Evolutionary conservation across 2,888 invertebrate species (phyloP), one percentile per base, ranked within the genome.

Genomic region (Cephus runcator): DNA sequence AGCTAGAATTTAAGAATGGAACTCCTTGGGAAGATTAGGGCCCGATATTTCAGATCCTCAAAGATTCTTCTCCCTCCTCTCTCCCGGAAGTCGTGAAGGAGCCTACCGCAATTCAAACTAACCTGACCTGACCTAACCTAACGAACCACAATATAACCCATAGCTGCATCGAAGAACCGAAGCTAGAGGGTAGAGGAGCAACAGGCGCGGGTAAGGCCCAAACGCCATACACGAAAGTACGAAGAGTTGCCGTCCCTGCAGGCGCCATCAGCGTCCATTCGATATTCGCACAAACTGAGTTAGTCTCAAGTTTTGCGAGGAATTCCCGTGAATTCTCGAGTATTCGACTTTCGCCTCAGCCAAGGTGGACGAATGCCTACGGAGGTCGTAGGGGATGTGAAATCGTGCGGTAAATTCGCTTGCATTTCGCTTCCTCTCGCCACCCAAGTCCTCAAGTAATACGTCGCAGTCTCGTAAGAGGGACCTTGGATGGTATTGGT

Each of bases 391-490:
- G 85, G 83, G 83, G 85, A 85, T 86, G 88, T 89, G 89, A 89
- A 90, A 89, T 89, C 88, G 88, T 84, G 87, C 85, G 88, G 87
- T 88, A 89, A 89, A 89, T 90, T 89, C 87, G 86, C 89, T 88
- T 87, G 88, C 88, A 86, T 88, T 89, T 87, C 87, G 84, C 85
- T 87, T 80, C 78, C 36, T 79, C 75, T 34, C 36, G 78, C 31
- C 34, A 30, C 33, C 69, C 12, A 56, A 15, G n/a, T 30, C 69
- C 40, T 69, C 80, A 79, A 83, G 86, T 86, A 86, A 87, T 86
- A 87, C 87, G 84, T 87, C 85, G 84, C 80, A 76, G 79, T 75
- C 75, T 78, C 82, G 83, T 81, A 83, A 84, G 87, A 84, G 82
- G 81, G 82, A 82, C 33, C 82, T 80, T 68, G 79, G 75, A 75